Evolutionary conservation across 2,113 vertebrate genomes (phyloP).

Genomic region (Gopherus flavomarginatus): DNA sequence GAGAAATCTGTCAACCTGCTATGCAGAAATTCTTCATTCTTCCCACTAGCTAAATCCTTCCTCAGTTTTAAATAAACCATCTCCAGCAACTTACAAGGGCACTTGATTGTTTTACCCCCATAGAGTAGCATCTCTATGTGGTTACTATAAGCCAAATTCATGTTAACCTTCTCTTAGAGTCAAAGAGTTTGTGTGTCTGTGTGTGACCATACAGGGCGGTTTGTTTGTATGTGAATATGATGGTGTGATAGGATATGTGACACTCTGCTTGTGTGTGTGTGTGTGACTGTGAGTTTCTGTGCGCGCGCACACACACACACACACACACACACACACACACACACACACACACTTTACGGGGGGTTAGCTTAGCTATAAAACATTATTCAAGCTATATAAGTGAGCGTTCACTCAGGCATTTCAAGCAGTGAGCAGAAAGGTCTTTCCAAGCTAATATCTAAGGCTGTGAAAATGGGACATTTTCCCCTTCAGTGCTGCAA

Average conservation of each 20-base stretch:
- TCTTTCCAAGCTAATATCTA: not conserved
- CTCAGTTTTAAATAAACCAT: not conserved
- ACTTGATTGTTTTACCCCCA: not conserved
- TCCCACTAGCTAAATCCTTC: not conserved
- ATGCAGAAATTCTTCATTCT: not conserved
- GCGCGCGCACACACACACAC: not conserved
- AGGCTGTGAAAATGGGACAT: not conserved
- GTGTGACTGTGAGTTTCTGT: not conserved
- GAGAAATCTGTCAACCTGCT: not conserved
- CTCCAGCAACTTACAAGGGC: not conserved
- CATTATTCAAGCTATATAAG: not conserved
- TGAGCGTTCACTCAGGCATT: not conserved
- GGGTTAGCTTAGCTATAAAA: not conserved
- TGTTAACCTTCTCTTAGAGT: not conserved
- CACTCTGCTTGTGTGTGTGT: not conserved
- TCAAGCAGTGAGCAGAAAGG: conserved; percentile 10
- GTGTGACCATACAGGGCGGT: not conserved
- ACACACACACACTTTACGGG: not conserved
- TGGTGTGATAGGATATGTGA: not conserved
- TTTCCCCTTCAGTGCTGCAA: conserved; percentile 3
- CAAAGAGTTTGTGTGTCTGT: not conserved
- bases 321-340: not conserved
- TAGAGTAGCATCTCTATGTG: not conserved
- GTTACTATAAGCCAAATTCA: not conserved
- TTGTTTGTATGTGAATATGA: not conserved